phyloP scores from a whole-genome alignment of 2,888 invertebrate species.

The Acheta domesticus region DNA sequence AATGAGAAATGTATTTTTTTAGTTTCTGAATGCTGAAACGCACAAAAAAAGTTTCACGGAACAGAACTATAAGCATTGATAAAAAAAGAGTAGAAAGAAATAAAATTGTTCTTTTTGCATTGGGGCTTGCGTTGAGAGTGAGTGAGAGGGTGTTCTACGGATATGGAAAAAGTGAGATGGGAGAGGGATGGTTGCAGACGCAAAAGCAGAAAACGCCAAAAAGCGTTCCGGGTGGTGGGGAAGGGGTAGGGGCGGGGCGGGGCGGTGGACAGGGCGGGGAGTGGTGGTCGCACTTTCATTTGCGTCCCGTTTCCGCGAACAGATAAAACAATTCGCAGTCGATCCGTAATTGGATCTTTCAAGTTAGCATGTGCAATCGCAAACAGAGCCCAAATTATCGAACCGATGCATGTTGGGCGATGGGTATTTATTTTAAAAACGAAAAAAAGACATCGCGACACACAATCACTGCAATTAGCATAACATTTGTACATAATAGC shows the following conservation, averaged over 20 bases:
- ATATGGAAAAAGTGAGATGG: too few relatives aligned
- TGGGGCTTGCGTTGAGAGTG: too few relatives aligned
- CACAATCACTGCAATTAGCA: constrained; percentile 3
- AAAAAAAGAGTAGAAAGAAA: too few relatives aligned
- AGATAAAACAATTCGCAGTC: neutral
- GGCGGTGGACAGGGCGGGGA: neutral
- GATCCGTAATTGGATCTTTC: neutral
- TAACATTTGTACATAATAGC: constrained; percentile 18
- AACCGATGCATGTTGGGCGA: neutral
- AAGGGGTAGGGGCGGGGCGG: neutral
- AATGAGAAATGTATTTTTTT: too few relatives aligned
- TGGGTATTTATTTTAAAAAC: neutral
- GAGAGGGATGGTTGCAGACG: neutral
- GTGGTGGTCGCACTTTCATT: neutral
- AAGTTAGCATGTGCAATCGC: neutral
- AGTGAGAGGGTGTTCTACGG: too few relatives aligned
- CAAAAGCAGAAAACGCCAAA: neutral
- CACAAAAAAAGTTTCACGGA: too few relatives aligned
- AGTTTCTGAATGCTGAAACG: too few relatives aligned
- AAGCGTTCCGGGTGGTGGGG: neutral
- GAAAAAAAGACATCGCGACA: neutral
- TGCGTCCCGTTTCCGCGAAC: neutral
- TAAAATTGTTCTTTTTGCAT: too few relatives aligned
- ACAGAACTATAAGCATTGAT: too few relatives aligned
- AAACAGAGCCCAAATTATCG: neutral